phyloP scores from a whole-genome alignment of 2,888 invertebrate species.

The Lobophora halterata region DNA sequence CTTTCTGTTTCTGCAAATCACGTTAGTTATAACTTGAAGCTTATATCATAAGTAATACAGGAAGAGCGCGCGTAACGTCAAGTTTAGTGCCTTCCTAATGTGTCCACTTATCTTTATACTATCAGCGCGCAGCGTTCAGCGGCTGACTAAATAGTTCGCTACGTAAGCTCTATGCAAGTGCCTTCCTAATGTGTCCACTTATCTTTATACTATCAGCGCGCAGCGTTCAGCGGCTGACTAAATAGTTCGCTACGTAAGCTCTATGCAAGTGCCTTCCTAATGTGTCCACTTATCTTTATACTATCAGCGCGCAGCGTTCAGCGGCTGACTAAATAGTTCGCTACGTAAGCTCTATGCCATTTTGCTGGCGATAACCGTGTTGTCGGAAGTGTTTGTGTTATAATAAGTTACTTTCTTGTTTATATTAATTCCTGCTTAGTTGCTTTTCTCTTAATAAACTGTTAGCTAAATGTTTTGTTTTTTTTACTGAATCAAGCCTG shows the following conservation, averaged over 20 bases:
- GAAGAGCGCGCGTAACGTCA: constrained; percentile 48
- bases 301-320: too few relatives aligned
- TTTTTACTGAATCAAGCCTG: neutral
- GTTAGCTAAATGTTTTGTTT: neutral
- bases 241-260: constrained; percentile 26
- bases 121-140: constrained; percentile 44
- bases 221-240: too few relatives aligned
- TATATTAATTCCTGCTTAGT: constrained; percentile 7
- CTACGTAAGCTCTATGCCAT: constrained; percentile 34
- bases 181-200: too few relatives aligned
- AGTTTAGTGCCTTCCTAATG: constrained; percentile 50
- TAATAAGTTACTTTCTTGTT: constrained; percentile 18
- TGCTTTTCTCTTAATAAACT: neutral
- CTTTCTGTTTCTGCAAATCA: constrained; percentile 26
- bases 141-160: too few relatives aligned
- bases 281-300: too few relatives aligned
- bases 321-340: too few relatives aligned
- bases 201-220: too few relatives aligned
- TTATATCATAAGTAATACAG: constrained; percentile 40
- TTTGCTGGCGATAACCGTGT: constrained; percentile 35
- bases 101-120: constrained; percentile 51
- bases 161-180: too few relatives aligned
- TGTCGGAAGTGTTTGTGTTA: constrained; percentile 27
- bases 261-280: too few relatives aligned
- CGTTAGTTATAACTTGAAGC: constrained; percentile 28